Evolutionary conservation across 2,888 invertebrate species (phyloP).

Genomic region (Crematogaster levior): DNA sequence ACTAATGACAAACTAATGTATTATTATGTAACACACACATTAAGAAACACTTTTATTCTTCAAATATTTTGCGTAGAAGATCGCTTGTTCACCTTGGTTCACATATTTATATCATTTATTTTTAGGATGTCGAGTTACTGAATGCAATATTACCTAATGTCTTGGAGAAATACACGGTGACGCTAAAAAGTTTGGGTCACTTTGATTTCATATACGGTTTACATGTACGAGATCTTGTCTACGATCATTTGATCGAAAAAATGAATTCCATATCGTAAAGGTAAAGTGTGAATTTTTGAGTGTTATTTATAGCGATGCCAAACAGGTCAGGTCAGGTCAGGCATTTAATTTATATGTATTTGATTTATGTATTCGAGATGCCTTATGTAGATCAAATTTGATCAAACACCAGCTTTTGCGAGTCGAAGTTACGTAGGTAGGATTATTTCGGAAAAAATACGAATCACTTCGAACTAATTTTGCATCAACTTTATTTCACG

Average conservation of each 20-base stretch:
- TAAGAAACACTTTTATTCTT: not conserved
- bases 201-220: conserved; percentile 34
- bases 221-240: conserved; percentile 2
- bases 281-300: not conserved
- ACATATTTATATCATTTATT: not conserved
- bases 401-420: not conserved
- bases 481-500: conserved; percentile 23
- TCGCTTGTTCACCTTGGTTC: not conserved
- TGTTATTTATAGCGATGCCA: no score
- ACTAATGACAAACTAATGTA: conserved; percentile 10
- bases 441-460: not conserved
- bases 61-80: not conserved
- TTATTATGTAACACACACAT: not conserved
- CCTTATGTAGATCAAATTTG: not conserved
- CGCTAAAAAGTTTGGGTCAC: conserved; percentile 5
- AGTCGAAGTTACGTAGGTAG: not conserved
- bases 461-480: not conserved
- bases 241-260: conserved; percentile 17
- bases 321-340: no score
- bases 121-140: conserved; percentile 33
- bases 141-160: conserved; percentile 17
- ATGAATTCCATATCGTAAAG: conserved; percentile 34
- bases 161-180: conserved; percentile 28
- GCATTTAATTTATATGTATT: no score
- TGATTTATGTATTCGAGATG: not conserved